phyloP scores from a whole-genome alignment of 2,113 vertebrate species.

The Mobula hypostoma region DNA sequence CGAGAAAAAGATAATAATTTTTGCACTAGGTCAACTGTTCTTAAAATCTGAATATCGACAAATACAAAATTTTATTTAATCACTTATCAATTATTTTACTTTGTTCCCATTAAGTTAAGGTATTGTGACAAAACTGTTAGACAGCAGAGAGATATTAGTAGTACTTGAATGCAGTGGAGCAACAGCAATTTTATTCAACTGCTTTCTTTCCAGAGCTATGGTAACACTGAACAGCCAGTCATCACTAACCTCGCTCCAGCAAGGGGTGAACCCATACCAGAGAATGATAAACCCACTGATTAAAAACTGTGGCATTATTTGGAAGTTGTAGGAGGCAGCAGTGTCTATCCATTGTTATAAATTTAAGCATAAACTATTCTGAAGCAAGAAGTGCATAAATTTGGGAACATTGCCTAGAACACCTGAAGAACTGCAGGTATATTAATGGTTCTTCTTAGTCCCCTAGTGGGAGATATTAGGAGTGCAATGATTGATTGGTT shows the following conservation, averaged over 20 bases:
- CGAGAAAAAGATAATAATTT: background rate
- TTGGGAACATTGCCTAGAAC: background rate
- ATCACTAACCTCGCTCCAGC: background rate
- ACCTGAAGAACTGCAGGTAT: conserved; percentile 14
- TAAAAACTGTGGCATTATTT: conserved; percentile 22
- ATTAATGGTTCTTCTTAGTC: conserved; percentile 15
- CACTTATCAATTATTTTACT: background rate
- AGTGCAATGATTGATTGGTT: conserved; percentile 25
- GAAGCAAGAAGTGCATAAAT: conserved; percentile 29
- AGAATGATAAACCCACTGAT: conserved; percentile 10
- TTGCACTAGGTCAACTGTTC: background rate
- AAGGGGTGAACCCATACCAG: conserved; percentile 11
- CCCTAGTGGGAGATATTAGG: conserved; percentile 28
- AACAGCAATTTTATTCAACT: conserved; percentile 16
- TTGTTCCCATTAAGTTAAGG: background rate
- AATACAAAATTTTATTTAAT: background rate
- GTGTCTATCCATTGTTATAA: background rate
- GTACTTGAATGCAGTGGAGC: background rate
- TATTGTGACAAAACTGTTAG: conserved; percentile 7
- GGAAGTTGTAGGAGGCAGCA: background rate
- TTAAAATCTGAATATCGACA: background rate
- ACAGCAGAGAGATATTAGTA: background rate
- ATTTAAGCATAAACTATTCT: conserved; percentile 20
- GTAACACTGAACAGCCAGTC: background rate
- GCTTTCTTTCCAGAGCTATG: background rate